Percentiles rank a stretch among this genome's conserved stretches.
Evolutionary conservation across 2,113 vertebrate species (phyloP).

Genomic region (Helogale parvula): DNA sequence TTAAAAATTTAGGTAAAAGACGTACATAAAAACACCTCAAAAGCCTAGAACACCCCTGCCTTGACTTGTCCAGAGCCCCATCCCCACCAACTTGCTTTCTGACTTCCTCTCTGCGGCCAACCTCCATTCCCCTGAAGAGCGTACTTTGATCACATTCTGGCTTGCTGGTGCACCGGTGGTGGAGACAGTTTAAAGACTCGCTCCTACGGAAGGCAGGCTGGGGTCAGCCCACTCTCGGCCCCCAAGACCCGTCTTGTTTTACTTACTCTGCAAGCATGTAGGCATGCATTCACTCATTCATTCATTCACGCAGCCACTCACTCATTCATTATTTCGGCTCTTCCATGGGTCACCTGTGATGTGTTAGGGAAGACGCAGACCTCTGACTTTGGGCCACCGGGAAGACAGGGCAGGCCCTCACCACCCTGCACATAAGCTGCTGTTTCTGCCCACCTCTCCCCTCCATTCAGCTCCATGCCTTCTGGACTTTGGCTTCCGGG

Average conservation of each 20-base stretch:
- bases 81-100: neutral
- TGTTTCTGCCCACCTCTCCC: too few relatives aligned
- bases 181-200: fast-evolving
- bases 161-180: neutral
- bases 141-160: neutral
- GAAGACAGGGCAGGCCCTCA: neutral
- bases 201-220: neutral
- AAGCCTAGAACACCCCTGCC: neutral
- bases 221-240: neutral
- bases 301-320: neutral
- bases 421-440: fast-evolving
- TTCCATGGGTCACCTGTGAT: neutral
- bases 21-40: neutral
- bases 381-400: neutral
- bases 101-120: neutral
- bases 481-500: too few relatives aligned
- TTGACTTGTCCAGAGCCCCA: neutral
- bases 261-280: neutral
- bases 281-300: neutral
- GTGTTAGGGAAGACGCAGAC: neutral
- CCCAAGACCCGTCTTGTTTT: neutral
- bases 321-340: neutral
- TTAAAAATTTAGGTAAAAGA: too few relatives aligned
- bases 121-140: neutral
- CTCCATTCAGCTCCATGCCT: too few relatives aligned